These are phyloP conservation scores for Pediacus dermestoides DNA, from an alignment of 2,888 invertebrate genomes.

Conservation along the genomic window DNA sequence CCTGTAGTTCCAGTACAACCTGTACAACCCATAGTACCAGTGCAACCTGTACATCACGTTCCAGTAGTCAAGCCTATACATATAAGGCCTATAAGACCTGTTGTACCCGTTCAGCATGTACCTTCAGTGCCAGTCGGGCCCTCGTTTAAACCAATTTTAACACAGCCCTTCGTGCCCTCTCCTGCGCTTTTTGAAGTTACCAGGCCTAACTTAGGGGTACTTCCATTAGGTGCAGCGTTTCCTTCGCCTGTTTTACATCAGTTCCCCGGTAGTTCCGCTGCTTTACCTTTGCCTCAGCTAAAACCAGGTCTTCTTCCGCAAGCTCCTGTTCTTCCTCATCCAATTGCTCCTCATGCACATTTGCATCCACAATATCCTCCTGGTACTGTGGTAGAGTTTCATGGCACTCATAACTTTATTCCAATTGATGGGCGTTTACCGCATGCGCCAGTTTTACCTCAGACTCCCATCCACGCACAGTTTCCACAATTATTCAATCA, in stretches of 20 bases:
- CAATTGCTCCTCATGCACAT: slow-evolving; percentile 9
- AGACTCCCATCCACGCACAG: slow-evolving; percentile 16
- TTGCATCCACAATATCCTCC: slow-evolving; percentile 10
- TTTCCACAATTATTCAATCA: neutral
- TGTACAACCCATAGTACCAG: slow-evolving; percentile 10
- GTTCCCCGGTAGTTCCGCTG: slow-evolving; percentile 21
- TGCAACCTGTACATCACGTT: slow-evolving; percentile 15
- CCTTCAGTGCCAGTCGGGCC: slow-evolving; percentile 8
- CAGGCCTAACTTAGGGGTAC: slow-evolving; percentile 38
- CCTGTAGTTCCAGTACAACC: slow-evolving; percentile 9
- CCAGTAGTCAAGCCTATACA: slow-evolving; percentile 12
- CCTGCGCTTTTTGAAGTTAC: slow-evolving; percentile 35
- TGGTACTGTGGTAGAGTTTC: slow-evolving; percentile 15
- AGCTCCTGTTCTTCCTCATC: slow-evolving; percentile 10
- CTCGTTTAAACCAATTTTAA: too few species aligned
- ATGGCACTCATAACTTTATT: slow-evolving; percentile 10
- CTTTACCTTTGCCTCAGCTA: slow-evolving; percentile 19
- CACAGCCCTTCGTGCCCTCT: slow-evolving; percentile 24
- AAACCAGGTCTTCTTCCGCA: slow-evolving; percentile 18
- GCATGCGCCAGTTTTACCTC: slow-evolving; percentile 16
- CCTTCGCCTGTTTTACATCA: slow-evolving; percentile 31
- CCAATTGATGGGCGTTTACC: slow-evolving; percentile 9
- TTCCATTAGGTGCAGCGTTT: slow-evolving; percentile 37
- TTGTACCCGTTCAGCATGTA: slow-evolving; percentile 7
- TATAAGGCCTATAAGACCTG: slow-evolving; percentile 12